Evolutionary conservation across 2,888 invertebrate species (phyloP).

Genomic region (Prionchulus punctatus): DNA sequence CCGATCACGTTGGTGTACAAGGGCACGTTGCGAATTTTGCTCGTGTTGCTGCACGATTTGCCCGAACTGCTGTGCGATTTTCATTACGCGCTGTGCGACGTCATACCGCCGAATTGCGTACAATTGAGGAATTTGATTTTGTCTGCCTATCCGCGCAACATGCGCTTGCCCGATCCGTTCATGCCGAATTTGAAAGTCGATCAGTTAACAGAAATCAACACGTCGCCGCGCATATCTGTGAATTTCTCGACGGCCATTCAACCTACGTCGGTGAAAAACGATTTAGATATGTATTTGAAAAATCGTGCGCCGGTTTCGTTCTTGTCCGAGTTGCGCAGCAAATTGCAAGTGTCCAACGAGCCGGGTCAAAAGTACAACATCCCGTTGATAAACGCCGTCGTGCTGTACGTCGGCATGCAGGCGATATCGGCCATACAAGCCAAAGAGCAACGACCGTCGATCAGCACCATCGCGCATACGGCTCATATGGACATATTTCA

Average conservation of each 20-base stretch:
- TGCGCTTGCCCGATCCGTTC: constrained; percentile 96
- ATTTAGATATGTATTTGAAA: constrained; percentile 87
- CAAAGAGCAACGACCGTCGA: constrained; percentile 78
- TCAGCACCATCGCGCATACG: constrained; percentile 93
- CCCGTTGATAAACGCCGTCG: constrained; percentile 85
- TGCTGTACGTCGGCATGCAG: constrained; percentile 89
- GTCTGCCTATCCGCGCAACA: constrained; percentile 91
- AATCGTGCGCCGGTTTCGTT: constrained; percentile 41
- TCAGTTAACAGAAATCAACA: constrained; percentile 26
- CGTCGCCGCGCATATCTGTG: constrained; percentile 24
- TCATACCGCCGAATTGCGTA: constrained; percentile 96
- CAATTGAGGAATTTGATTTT: constrained; percentile 93
- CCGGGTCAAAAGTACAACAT: constrained; percentile 85
- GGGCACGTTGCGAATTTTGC: constrained; percentile 68
- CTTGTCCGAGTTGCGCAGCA: constrained; percentile 36
- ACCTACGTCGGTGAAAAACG: constrained; percentile 36
- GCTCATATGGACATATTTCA: constrained; percentile 99
- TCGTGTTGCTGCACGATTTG: constrained; percentile 92
- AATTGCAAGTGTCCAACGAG: constrained; percentile 38
- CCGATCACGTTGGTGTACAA: constrained; percentile 85
- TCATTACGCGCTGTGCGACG: constrained; percentile 96
- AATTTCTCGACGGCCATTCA: constrained; percentile 22
- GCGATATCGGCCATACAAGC: constrained; percentile 77
- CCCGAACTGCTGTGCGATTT: constrained; percentile 98
- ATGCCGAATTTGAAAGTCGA: constrained; percentile 72